Percentiles rank a stretch among this genome's conserved stretches.
Conservation (phyloP, 2,888 invertebrate genomes). For the Drosophila rellima region DNA sequence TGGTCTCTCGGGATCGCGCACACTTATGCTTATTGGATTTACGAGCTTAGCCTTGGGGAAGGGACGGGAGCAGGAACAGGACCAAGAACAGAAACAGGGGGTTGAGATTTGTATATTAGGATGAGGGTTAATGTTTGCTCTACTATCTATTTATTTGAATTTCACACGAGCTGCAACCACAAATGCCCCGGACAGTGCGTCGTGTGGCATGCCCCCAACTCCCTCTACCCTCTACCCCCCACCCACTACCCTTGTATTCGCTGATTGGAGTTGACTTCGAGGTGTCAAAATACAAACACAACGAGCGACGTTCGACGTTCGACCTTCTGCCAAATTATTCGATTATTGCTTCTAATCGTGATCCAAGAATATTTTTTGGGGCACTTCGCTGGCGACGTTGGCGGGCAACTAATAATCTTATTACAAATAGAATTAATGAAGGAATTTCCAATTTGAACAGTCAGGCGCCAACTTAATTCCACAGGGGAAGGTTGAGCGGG, state of each 20-base stretch:
- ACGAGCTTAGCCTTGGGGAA: slow-evolving; percentile 10
- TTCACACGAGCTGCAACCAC: slow-evolving; percentile 67
- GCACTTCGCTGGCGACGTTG: slow-evolving; percentile 38
- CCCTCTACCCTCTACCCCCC: background rate
- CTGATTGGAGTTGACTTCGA: slow-evolving; percentile 70
- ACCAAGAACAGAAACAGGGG: background rate
- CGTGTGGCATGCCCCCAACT: slow-evolving; percentile 22
- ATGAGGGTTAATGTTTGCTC: slow-evolving; percentile 25
- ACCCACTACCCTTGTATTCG: slow-evolving; percentile 1
- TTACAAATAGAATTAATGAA: slow-evolving; percentile 83
- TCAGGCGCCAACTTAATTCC: slow-evolving; percentile 50
- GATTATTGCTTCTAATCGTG: slow-evolving; percentile 51
- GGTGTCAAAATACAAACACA: slow-evolving; percentile 72
- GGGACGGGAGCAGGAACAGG: background rate
- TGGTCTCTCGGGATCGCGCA: slow-evolving; percentile 63
- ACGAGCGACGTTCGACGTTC: slow-evolving; percentile 49
- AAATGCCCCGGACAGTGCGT: slow-evolving; percentile 34
- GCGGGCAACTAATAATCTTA: slow-evolving; percentile 84
- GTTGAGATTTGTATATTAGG: background rate
- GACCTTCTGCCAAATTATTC: slow-evolving; percentile 58
- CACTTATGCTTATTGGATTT: slow-evolving; percentile 79
- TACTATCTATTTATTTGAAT: slow-evolving; percentile 52
- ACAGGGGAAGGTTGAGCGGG: background rate
- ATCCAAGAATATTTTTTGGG: slow-evolving; percentile 5
- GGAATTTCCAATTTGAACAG: slow-evolving; percentile 81